Percentiles rank a stretch among this genome's conserved stretches.
phyloP scores from a whole-genome alignment of 2,888 invertebrate species.

The Oxystoma pomonae region DNA sequence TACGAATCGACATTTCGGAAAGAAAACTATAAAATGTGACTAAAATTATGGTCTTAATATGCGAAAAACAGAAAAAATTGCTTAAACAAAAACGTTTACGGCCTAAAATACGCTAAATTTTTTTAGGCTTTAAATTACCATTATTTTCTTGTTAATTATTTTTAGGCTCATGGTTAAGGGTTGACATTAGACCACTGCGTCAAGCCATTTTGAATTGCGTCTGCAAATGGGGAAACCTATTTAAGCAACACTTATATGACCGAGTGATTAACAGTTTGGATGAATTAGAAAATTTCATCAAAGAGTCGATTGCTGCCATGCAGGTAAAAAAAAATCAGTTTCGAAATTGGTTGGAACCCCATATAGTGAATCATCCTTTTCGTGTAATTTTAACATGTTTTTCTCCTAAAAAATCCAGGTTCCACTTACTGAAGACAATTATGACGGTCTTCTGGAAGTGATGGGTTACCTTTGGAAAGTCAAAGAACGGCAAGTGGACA shows the following conservation, averaged over 20 bases:
- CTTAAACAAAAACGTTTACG: too few relatives aligned
- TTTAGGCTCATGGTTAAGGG: constrained; percentile 74
- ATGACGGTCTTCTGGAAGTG: constrained; percentile 75
- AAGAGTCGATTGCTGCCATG: constrained; percentile 68
- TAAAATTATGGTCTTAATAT: too few relatives aligned
- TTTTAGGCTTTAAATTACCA: too few relatives aligned
- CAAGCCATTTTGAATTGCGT: constrained; percentile 77
- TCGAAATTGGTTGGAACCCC: too few relatives aligned
- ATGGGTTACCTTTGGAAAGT: constrained; percentile 77
- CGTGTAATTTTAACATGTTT: too few relatives aligned
- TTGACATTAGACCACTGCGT: constrained; percentile 76
- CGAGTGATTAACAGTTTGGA: constrained; percentile 73
- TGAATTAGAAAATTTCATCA: constrained; percentile 74
- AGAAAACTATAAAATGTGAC: too few relatives aligned
- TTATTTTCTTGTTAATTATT: too few relatives aligned
- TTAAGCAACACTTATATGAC: constrained; percentile 80
- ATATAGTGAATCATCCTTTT: too few relatives aligned
- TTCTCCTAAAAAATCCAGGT: too few relatives aligned
- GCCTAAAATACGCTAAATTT: too few relatives aligned
- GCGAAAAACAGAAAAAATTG: too few relatives aligned
- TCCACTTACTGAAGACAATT: constrained; percentile 78
- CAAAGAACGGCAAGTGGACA: constrained; percentile 72
- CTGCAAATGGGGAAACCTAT: constrained; percentile 84
- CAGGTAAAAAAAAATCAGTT: constrained; percentile 45
- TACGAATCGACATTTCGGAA: too few relatives aligned